A percentile compares a stretch with the other conserved stretches of the same genome.
phyloP scores from a whole-genome alignment of 2,797 vertebrate species.

The Poecilia gillii region DNA sequence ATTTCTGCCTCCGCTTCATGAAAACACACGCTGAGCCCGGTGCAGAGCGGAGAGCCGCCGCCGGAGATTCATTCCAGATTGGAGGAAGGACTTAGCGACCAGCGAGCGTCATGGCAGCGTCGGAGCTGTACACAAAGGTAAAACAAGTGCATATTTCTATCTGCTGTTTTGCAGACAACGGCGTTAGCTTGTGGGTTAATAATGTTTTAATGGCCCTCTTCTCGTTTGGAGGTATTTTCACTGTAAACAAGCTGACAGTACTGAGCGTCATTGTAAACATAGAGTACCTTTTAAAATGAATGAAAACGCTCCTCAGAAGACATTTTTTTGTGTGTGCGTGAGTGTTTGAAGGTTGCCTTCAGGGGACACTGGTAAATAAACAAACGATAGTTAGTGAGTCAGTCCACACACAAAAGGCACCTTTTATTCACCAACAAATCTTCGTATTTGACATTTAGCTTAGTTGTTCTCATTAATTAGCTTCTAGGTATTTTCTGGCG shows the following conservation, averaged over 20 bases:
- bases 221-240: not conserved
- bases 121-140: conserved; percentile 97
- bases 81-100: conserved; percentile 64
- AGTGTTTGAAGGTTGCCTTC: not conserved
- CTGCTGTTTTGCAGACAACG: not conserved
- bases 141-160: conserved; percentile 40
- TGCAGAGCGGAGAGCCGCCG: conserved; percentile 35
- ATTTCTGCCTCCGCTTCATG: conserved; percentile 30
- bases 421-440: not conserved
- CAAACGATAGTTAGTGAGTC: not conserved
- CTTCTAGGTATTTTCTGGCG: not conserved
- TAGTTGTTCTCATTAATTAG: not conserved
- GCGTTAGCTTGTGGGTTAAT: conserved; percentile 1
- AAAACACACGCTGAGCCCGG: conserved; percentile 26
- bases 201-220: not conserved
- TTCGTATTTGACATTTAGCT: not conserved
- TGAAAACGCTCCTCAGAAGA: conserved; percentile 17
- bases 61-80: conserved; percentile 61
- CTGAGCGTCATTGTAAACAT: not conserved
- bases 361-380: not conserved
- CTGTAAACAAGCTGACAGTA: not conserved
- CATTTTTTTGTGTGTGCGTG: not conserved
- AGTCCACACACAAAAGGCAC: not conserved
- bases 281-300: conserved; percentile 28
- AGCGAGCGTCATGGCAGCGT: conserved; percentile 88